Evolutionary conservation across 2,888 invertebrate species (phyloP).

Genomic region (Oligia strigilis): DNA sequence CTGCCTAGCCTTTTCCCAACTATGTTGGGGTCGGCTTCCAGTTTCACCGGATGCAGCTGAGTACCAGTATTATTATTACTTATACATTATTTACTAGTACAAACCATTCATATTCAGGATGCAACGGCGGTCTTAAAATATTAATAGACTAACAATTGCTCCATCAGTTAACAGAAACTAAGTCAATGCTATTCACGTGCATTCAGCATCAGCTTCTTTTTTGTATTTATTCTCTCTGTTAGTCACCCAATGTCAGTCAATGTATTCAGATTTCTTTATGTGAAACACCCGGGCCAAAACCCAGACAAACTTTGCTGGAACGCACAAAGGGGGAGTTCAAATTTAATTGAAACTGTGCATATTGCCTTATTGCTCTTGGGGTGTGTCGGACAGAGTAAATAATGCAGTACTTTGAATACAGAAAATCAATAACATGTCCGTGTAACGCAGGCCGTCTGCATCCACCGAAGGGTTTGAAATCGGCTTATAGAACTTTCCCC

Average conservation of each 20-base stretch:
- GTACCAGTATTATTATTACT: too few relatives aligned
- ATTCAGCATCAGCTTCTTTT: not conserved
- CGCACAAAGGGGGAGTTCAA: not conserved
- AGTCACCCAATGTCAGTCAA: not conserved
- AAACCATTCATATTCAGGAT: too few relatives aligned
- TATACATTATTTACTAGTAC: too few relatives aligned
- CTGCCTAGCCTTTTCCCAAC: too few relatives aligned
- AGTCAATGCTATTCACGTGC: not conserved
- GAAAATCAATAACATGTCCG: conserved; percentile 20
- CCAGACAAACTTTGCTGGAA: not conserved
- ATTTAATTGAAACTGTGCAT: not conserved
- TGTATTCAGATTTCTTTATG: conserved; percentile 2
- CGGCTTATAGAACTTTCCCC: not conserved
- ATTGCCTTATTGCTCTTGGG: not conserved
- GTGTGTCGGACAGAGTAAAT: not conserved
- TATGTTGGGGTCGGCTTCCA: too few relatives aligned
- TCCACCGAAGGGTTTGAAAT: not conserved
- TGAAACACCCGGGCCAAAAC: not conserved
- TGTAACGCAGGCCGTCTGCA: not conserved
- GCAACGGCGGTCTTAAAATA: not conserved
- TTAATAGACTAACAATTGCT: not conserved
- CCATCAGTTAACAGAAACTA: not conserved
- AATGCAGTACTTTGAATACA: not conserved
- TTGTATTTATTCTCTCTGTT: not conserved
- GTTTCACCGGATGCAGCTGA: too few relatives aligned